Percentiles rank a stretch among this genome's conserved stretches.
These are phyloP conservation scores for Heteromyza rotundicornis DNA, from an alignment of 2,888 invertebrate genomes.

Conservation along the genomic window DNA sequence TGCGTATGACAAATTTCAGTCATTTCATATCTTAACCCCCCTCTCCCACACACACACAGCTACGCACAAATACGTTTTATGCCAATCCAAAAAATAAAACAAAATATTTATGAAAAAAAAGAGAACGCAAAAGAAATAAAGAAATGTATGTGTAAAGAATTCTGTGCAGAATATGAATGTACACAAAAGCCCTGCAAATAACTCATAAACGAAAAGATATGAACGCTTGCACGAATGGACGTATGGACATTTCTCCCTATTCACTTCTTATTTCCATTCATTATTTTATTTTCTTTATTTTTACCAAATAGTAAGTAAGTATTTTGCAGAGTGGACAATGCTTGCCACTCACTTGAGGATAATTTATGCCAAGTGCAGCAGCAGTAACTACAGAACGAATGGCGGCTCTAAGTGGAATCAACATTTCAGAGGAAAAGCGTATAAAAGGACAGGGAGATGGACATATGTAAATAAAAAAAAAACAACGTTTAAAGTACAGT, in stretches of 20 bases:
- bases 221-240: no score
- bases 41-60: background rate
- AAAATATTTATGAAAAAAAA: background rate
- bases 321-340: constrained; percentile 6
- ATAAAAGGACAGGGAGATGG: background rate
- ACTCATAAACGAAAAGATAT: background rate
- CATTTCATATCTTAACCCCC: background rate
- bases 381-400: background rate
- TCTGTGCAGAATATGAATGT: no score
- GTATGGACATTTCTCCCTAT: no score
- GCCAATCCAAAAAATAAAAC: background rate
- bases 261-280: no score
- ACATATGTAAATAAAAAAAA: no score
- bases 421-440: background rate
- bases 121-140: background rate
- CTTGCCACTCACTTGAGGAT: constrained; percentile 6
- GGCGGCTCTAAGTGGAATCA: constrained; percentile 10
- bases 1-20: background rate
- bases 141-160: background rate
- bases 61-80: background rate
- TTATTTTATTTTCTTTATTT: no score
- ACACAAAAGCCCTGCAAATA: background rate
- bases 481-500: background rate
- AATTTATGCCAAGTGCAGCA: constrained; percentile 11
- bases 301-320: background rate